These are phyloP conservation scores for Drosophila koepferae DNA, from an alignment of 2,888 invertebrate genomes.

Conservation along the genomic window DNA sequence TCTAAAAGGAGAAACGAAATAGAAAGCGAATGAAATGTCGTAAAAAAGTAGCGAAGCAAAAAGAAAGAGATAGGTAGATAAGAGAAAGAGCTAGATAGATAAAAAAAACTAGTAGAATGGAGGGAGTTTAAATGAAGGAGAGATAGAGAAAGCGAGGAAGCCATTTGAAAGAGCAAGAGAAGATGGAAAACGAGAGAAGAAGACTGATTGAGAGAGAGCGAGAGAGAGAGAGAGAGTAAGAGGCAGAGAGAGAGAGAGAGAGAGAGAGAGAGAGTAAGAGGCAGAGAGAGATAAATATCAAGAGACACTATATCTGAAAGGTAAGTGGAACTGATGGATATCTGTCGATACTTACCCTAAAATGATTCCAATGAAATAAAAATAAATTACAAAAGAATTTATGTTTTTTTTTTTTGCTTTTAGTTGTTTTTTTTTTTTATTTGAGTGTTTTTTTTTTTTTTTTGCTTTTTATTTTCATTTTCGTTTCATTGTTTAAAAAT, in stretches of 20 bases:
- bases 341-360: not conserved
- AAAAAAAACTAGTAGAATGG: not conserved
- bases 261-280: not conserved
- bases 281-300: not conserved
- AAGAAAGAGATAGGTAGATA: too few relatives aligned
- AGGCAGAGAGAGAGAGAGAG: accelerated
- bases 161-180: not conserved
- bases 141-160: not conserved
- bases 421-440: conserved; percentile 51
- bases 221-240: not conserved
- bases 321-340: not conserved
- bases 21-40: too few relatives aligned
- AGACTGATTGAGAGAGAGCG: not conserved
- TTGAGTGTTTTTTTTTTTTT: conserved; percentile 47
- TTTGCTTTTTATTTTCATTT: conserved; percentile 36
- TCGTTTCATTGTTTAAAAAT: conserved; percentile 65
- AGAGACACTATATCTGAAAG: too few relatives aligned
- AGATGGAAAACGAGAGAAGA: not conserved
- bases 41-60: too few relatives aligned
- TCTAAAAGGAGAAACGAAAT: too few relatives aligned
- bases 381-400: conserved; percentile 31
- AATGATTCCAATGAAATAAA: not conserved
- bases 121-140: not conserved
- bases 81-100: not conserved
- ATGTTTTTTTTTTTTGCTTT: conserved; percentile 39